phyloP scores from a whole-genome alignment of 2,113 vertebrate species.

The Percina caprodes region DNA sequence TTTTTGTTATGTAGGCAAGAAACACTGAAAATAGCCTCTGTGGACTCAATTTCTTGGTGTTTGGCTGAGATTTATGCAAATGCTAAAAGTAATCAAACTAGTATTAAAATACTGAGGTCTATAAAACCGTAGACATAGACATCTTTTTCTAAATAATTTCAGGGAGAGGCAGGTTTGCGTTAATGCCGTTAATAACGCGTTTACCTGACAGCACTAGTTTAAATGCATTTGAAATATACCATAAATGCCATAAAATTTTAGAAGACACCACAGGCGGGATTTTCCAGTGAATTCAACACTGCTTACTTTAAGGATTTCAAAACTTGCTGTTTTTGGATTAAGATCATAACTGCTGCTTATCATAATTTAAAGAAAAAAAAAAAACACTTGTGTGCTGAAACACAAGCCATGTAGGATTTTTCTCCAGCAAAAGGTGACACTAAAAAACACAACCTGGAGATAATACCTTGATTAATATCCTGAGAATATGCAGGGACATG shows the following conservation, averaged over 20 bases:
- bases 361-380: not conserved
- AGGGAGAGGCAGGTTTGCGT: not conserved
- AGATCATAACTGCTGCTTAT: not conserved
- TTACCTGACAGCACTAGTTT: too few relatives aligned
- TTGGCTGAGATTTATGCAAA: slow-evolving; percentile 1
- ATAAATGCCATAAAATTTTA: not conserved
- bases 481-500: slow-evolving; percentile 23
- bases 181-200: too few relatives aligned
- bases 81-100: not conserved
- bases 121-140: not conserved
- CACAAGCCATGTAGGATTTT: not conserved
- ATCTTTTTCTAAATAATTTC: not conserved
- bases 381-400: not conserved
- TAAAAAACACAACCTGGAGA: slow-evolving; percentile 31
- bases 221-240: not conserved
- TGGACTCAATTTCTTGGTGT: not conserved
- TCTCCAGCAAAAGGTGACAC: slow-evolving; percentile 11
- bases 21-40: slow-evolving; percentile 7
- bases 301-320: not conserved
- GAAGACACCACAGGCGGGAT: not conserved
- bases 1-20: slow-evolving; percentile 22
- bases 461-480: slow-evolving; percentile 29
- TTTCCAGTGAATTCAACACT: not conserved
- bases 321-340: not conserved
- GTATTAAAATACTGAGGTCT: not conserved